Percentiles rank a stretch among this genome's conserved stretches.
Evolutionary conservation across 2,888 invertebrate species (phyloP).

Genomic region (Chymomyza caudatula): DNA sequence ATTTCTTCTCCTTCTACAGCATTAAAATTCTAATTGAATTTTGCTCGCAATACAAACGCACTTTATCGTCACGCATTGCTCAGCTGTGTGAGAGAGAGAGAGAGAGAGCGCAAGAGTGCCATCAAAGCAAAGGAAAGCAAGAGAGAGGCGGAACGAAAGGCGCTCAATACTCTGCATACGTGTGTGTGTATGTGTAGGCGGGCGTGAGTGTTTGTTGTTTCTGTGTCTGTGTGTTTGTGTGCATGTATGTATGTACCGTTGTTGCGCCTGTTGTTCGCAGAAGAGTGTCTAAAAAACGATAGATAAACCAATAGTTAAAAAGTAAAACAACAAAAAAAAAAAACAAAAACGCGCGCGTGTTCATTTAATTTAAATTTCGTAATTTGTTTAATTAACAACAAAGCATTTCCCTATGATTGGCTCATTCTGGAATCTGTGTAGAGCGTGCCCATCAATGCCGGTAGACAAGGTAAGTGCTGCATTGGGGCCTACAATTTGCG

Average conservation of each 20-base stretch:
- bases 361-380: constrained; percentile 56
- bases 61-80: constrained; percentile 61
- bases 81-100: constrained; percentile 63
- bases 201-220: constrained; percentile 34
- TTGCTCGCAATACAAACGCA: constrained; percentile 53
- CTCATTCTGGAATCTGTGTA: constrained; percentile 97
- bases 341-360: constrained; percentile 47
- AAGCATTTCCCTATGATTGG: constrained; percentile 89
- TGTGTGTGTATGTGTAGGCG: constrained; percentile 1
- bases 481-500: too few species aligned
- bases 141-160: neutral
- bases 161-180: neutral
- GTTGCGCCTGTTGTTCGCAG: constrained; percentile 37
- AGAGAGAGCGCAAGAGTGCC: constrained; percentile 7
- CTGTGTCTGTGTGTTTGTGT: constrained; percentile 27
- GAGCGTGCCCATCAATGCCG: constrained; percentile 97
- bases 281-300: neutral
- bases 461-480: constrained; percentile 96
- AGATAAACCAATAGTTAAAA: constrained; percentile 14
- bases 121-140: neutral
- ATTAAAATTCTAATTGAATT: constrained; percentile 44
- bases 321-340: constrained; percentile 17
- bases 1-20: constrained; percentile 24
- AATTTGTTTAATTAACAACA: constrained; percentile 52
- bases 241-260: constrained; percentile 37